Conservation (phyloP, 1,140 invertebrate genomes). For the Brachystomella parvula region DNA sequence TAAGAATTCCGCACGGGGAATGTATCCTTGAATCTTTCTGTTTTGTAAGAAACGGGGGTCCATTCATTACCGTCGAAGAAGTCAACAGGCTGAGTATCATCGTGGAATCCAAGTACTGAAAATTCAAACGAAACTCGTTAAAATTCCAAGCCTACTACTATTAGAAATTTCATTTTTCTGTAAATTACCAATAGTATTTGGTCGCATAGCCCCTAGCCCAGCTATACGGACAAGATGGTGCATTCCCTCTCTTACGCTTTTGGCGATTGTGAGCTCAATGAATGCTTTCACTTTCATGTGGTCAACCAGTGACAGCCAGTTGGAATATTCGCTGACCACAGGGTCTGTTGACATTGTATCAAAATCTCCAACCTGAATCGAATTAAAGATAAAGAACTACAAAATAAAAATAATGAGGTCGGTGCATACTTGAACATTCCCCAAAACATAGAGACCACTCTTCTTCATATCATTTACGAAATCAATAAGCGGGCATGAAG, state of each 20-base stretch:
- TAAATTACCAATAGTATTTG: conserved; percentile 73
- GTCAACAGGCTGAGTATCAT: conserved; percentile 61
- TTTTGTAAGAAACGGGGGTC: conserved; percentile 27
- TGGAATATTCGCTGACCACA: conserved; percentile 63
- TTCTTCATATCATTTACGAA: conserved; percentile 99
- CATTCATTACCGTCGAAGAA: conserved; percentile 54
- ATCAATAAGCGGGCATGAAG: conserved; percentile 80
- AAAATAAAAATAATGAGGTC: conserved; percentile 6
- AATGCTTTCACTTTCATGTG: conserved; percentile 92
- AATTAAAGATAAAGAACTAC: not conserved
- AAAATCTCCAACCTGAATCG: conserved; percentile 44
- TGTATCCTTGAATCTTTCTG: conserved; percentile 29
- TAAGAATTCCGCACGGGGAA: conserved; percentile 40
- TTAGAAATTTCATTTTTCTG: not conserved
- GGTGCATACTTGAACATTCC: conserved; percentile 64
- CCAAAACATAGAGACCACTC: conserved; percentile 89
- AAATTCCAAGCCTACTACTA: not conserved
- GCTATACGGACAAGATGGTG: conserved; percentile 85
- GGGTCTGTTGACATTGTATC: conserved; percentile 56
- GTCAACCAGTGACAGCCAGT: conserved; percentile 65
- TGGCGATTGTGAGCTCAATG: conserved; percentile 83
- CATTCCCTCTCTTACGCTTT: conserved; percentile 75
- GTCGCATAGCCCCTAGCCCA: conserved; percentile 97
- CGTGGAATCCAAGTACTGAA: conserved; percentile 72
- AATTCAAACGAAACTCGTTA: not conserved